phyloP scores from a whole-genome alignment of 2,113 vertebrate species.

The Oreotrochilus melanogaster region DNA sequence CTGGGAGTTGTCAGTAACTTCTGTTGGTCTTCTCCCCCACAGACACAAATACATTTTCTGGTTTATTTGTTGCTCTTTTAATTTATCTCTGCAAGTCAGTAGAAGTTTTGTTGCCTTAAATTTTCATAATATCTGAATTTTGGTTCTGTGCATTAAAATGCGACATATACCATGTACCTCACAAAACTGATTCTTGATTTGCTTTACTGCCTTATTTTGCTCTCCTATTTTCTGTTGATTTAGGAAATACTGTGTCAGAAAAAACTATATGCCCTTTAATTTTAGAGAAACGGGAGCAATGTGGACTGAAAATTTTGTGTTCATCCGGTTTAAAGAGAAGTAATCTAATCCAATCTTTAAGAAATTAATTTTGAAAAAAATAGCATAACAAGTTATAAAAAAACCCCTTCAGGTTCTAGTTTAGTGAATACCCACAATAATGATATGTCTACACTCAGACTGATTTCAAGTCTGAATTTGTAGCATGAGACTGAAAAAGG shows the following conservation, averaged over 20 bases:
- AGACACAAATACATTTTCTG: neutral
- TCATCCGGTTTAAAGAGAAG: neutral
- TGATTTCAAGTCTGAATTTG: neutral
- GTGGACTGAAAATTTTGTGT: neutral
- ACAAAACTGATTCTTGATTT: conserved; percentile 1
- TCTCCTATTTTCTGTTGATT: neutral
- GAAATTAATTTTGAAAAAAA: neutral
- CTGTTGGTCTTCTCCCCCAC: neutral
- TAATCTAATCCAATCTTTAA: conserved; percentile 5
- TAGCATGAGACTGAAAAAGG: neutral
- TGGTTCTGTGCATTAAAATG: neutral
- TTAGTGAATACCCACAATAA: neutral
- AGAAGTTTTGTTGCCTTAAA: neutral
- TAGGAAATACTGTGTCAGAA: neutral
- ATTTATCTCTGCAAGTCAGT: neutral
- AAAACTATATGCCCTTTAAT: neutral
- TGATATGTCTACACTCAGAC: neutral
- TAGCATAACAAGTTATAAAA: neutral
- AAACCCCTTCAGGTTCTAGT: neutral
- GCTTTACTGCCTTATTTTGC: neutral
- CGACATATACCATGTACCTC: neutral
- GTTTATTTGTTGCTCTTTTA: neutral
- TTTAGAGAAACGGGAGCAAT: neutral
- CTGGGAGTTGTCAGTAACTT: neutral
- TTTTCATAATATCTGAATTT: neutral